These are phyloP conservation scores for Cetonia aurata DNA, from an alignment of 2,888 invertebrate genomes.

Conservation along the genomic window DNA sequence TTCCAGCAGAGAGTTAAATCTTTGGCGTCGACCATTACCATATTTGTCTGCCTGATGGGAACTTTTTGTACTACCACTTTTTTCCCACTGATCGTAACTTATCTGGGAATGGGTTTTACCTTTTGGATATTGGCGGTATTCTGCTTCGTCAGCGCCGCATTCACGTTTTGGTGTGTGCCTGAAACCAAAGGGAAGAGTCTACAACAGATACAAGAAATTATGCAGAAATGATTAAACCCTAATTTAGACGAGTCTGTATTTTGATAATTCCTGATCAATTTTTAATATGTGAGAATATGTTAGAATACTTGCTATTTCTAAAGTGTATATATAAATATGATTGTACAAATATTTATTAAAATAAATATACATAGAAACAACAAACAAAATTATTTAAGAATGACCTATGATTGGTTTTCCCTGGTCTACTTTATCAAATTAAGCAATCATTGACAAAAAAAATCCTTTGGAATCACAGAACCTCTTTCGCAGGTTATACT, in stretches of 20 bases:
- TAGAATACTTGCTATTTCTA: neutral
- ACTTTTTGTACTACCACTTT: constrained; percentile 81
- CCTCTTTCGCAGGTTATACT: too few species aligned
- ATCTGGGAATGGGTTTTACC: constrained; percentile 73
- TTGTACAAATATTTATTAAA: neutral
- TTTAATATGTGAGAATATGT: neutral
- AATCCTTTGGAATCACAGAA: too few species aligned
- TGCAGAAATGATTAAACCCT: constrained; percentile 4
- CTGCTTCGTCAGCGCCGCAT: constrained; percentile 75
- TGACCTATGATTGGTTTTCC: too few species aligned
- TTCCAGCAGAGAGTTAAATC: constrained; percentile 83
- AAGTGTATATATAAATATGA: neutral
- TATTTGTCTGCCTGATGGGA: constrained; percentile 80
- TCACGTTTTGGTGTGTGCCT: constrained; percentile 66
- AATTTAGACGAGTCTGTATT: neutral
- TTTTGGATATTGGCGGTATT: constrained; percentile 79
- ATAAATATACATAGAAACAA: neutral
- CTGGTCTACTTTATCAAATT: too few species aligned
- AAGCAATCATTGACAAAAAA: too few species aligned
- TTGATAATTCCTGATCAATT: neutral
- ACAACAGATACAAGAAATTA: constrained; percentile 46
- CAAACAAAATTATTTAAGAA: neutral
- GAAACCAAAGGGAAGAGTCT: constrained; percentile 50
- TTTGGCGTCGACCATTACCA: constrained; percentile 79
- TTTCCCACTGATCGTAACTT: constrained; percentile 71